A percentile compares a stretch with the other conserved stretches of the same genome.
Conservation (phyloP, 2,797 vertebrate genomes). For the Heliangelus exortis region DNA sequence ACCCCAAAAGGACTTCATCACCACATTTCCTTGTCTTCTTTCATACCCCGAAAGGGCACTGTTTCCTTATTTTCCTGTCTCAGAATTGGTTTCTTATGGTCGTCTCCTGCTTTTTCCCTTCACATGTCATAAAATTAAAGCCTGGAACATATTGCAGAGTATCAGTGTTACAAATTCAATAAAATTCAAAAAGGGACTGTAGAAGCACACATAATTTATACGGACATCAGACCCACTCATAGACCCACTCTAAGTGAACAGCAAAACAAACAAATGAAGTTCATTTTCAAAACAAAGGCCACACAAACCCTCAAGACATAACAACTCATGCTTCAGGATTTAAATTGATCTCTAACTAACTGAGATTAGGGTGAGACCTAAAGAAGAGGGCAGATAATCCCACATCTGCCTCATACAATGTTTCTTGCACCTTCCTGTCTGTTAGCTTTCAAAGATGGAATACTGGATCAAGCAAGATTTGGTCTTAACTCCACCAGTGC, state of each 20-base stretch:
- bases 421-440: background rate
- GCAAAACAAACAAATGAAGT: slow-evolving; percentile 4
- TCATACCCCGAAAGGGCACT: background rate
- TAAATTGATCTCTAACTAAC: slow-evolving; percentile 26
- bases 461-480: background rate
- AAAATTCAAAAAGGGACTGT: background rate
- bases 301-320: background rate
- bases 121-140: background rate
- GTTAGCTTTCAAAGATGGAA: background rate
- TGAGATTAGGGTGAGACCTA: background rate
- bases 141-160: background rate
- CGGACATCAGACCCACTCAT: background rate
- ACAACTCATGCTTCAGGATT: slow-evolving; percentile 11
- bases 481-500: background rate
- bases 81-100: background rate
- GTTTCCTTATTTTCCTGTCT: background rate
- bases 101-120: background rate
- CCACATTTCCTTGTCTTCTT: background rate
- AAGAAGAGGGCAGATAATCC: slow-evolving; percentile 24
- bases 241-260: slow-evolving; percentile 13
- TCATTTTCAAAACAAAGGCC: slow-evolving; percentile 12
- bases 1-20: background rate
- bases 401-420: background rate
- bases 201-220: slow-evolving; percentile 11
- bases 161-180: background rate